Base-by-base conservation (phyloP, 2,888 invertebrate species). In the Cosmia pyralina region DNA sequence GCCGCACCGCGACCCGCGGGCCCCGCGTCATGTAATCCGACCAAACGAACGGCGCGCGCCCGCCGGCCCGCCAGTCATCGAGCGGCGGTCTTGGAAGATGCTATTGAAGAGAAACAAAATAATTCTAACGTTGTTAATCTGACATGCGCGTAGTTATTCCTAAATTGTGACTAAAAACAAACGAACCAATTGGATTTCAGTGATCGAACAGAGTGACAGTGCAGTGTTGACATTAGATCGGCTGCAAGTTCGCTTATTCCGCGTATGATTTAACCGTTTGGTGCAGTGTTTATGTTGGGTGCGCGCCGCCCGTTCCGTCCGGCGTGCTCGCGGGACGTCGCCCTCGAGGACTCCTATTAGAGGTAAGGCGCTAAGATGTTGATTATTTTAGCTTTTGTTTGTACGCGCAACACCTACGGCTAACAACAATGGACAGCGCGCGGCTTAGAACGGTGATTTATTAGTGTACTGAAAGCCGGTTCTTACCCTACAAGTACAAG, bases 271-370 rank as follows among this genome's bases (percentile, higher is more conserved):
- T 89, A 90, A 89, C 88, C 88, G 91, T 92, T 93, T 93, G 92
- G 95, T 96, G 95, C 93, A 94, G 96, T 96, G 96, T 96, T 96
- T 96, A 95, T 95, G 95, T 96, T 93, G 92, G 92, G 90, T 94
- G 90, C 93, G 94, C 93, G 93, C 92, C 93, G 92, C 92, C 90
- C 90, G 94, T 90, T 93, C 90, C 89, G 91, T 93, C 91, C 93
- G 93, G 93, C 92, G 91, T 92, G 91, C 90, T 93, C 92, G 92
- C 94, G 92, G 94, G 92, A 93, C 96, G 94, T 95, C 95, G 95
- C 96, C 95, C 95, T 92, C 96, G 88, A 93, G 88, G 92, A 93
- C 90, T 94, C 90, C 82, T 92, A 92, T 90, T 92, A 94, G 94
- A 95, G 93, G 96, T 95, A 89, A 92, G 90, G 82, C 88, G 80